Percentiles rank a stretch among this genome's conserved stretches.
Conservation (phyloP, 2,113 vertebrate species). For the Cepphus grylle region DNA sequence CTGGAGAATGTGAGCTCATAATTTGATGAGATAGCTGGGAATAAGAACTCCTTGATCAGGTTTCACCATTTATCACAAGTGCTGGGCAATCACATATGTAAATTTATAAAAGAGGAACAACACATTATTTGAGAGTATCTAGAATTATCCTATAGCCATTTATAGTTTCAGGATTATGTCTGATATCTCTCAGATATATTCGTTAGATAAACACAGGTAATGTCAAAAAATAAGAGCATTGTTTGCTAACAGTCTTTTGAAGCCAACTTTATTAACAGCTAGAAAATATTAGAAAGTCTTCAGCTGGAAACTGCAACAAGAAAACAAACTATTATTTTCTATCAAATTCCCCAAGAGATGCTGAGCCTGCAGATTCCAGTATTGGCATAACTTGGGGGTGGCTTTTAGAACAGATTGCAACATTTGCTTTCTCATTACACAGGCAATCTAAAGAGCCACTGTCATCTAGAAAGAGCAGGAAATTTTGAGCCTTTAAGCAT, state of each 20-base stretch:
- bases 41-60: neutral
- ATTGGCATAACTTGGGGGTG: neutral
- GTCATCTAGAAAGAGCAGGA: neutral
- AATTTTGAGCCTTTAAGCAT: neutral
- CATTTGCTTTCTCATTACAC: neutral
- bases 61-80: neutral
- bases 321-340: neutral
- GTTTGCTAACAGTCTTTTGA: neutral
- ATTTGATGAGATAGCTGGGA: fast-evolving
- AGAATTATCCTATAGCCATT: neutral
- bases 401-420: neutral
- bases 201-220: neutral
- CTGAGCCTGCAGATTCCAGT: neutral
- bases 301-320: neutral
- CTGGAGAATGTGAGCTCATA: neutral
- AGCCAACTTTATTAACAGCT: neutral
- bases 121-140: neutral
- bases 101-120: neutral
- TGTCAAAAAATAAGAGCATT: neutral
- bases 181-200: neutral
- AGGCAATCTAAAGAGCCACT: neutral
- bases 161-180: neutral
- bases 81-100: neutral
- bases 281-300: neutral
- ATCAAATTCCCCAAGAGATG: neutral